These are phyloP conservation scores for Troilus luridus DNA, from an alignment of 2,888 invertebrate genomes.

Conservation along the genomic window DNA sequence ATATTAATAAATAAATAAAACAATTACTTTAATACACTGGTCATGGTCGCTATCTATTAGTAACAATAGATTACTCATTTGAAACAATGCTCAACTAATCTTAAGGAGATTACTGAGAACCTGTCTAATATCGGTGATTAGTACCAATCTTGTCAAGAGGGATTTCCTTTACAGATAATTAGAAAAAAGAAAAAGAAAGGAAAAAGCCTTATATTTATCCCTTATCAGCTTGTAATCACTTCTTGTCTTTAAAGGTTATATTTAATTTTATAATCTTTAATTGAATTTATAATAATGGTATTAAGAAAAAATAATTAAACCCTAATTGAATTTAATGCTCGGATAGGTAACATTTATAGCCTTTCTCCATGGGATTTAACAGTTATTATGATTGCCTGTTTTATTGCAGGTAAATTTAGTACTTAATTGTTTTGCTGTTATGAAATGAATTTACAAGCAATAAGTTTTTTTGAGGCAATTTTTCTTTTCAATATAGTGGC, in stretches of 20 bases:
- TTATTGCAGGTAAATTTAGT: too few relatives aligned
- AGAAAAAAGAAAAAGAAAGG: neutral
- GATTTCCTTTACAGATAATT: neutral
- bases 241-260: neutral
- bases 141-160: neutral
- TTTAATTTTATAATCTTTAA: neutral
- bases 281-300: too few relatives aligned
- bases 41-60: neutral
- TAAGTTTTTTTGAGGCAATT: too few relatives aligned
- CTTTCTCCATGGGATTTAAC: too few relatives aligned
- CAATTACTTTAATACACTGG: neutral
- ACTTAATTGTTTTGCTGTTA: too few relatives aligned
- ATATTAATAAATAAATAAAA: too few relatives aligned
- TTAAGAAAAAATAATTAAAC: too few relatives aligned
- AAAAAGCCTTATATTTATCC: neutral
- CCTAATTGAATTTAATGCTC: too few relatives aligned
- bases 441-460: too few relatives aligned
- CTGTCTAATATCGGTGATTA: constrained; percentile 17
- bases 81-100: neutral
- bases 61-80: neutral
- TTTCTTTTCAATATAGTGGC: too few relatives aligned
- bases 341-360: too few relatives aligned
- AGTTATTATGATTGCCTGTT: too few relatives aligned
- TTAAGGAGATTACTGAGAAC: neutral
- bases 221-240: neutral